phyloP scores from a whole-genome alignment of 2,797 vertebrate genomes.

The Microctenopoma steveboyesi region DNA sequence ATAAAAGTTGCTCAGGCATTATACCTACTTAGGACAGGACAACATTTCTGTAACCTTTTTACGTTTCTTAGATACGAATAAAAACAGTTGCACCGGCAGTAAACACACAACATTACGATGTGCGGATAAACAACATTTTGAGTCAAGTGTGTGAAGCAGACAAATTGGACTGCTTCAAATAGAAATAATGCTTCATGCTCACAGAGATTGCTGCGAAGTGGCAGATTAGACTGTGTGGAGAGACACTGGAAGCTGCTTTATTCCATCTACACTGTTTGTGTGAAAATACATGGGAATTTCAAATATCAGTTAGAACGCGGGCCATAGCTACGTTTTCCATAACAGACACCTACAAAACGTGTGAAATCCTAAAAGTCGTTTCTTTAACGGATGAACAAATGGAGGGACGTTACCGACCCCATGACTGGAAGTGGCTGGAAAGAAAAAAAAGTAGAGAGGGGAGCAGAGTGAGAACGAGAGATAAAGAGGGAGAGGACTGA shows the following conservation, averaged over 20 bases:
- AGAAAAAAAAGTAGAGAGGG: background rate
- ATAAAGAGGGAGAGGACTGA: conserved; percentile 39
- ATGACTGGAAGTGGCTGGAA: conserved; percentile 15
- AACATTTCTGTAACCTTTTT: background rate
- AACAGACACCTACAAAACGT: conserved; percentile 9
- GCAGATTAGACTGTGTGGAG: background rate
- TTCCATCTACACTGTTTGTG: background rate
- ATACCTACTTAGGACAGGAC: background rate
- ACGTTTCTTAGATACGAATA: background rate
- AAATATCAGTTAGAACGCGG: background rate
- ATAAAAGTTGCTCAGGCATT: background rate
- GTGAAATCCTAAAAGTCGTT: conserved; percentile 10
- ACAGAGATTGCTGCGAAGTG: conserved; percentile 15
- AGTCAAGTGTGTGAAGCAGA: background rate
- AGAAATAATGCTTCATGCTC: conserved; percentile 12
- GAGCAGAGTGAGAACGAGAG: conserved; percentile 8
- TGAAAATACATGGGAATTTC: conserved; percentile 10
- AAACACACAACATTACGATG: background rate
- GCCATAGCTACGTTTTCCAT: conserved; percentile 13
- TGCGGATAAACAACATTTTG: background rate
- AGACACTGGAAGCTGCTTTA: background rate
- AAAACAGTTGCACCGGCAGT: background rate
- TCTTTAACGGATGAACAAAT: conserved; percentile 24
- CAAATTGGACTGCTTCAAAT: background rate
- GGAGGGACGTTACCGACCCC: conserved; percentile 18